A percentile compares a stretch with the other conserved stretches of the same genome.
Conservation (phyloP, 2,797 vertebrate species). For the Ficedula albicollis region DNA sequence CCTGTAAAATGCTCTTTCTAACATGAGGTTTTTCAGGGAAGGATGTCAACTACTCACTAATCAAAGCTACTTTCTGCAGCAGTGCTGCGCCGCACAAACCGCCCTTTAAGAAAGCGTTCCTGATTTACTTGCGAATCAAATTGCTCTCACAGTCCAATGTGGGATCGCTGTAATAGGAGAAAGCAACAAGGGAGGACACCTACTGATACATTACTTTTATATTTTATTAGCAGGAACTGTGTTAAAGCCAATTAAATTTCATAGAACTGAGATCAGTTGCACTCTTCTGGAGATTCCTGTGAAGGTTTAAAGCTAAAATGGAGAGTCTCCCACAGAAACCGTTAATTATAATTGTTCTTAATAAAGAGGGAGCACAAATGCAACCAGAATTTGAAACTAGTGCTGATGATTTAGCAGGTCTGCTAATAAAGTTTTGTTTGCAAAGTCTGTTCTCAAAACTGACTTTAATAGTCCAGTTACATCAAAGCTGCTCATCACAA, state of each 20-base stretch:
- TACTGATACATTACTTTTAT: conserved; percentile 58
- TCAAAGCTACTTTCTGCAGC: conserved; percentile 50
- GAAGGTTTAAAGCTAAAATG: conserved; percentile 57
- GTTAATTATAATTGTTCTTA: conserved; percentile 66
- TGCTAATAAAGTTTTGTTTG: not conserved
- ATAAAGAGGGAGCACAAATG: conserved; percentile 44
- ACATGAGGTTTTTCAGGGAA: not conserved
- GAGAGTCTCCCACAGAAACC: conserved; percentile 49
- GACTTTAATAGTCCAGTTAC: not conserved
- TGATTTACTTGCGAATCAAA: conserved; percentile 49
- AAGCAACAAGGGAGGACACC: conserved; percentile 57
- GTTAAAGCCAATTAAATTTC: conserved; percentile 68
- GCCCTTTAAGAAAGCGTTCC: conserved; percentile 17
- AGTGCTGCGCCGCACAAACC: not conserved
- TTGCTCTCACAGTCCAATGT: not conserved
- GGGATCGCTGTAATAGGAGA: conserved; percentile 30
- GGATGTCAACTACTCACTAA: conserved; percentile 42
- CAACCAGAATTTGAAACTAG: conserved; percentile 35
- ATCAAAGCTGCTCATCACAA: not conserved
- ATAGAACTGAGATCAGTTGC: conserved; percentile 47
- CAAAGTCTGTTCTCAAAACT: not conserved
- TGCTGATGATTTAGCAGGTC: conserved; percentile 1
- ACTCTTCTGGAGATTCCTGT: conserved; percentile 56
- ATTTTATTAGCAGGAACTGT: conserved; percentile 53
- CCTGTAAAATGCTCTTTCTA: conserved; percentile 29